These are phyloP conservation scores for Scrobipalpa atriplicella DNA, from an alignment of 2,888 invertebrate species.

Conservation along the genomic window DNA sequence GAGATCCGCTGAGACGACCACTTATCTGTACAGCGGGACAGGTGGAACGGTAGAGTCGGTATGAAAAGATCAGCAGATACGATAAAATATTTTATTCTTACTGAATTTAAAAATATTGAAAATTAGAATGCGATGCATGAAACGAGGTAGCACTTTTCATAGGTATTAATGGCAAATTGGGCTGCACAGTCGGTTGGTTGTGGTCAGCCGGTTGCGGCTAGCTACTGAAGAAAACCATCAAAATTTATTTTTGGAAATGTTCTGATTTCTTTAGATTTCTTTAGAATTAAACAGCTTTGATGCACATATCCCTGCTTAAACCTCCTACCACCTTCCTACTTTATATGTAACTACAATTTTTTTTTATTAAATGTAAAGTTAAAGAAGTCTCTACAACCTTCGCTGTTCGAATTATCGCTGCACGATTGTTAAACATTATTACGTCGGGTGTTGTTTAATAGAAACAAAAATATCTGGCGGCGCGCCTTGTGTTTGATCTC, in stretches of 20 bases:
- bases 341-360: too few species aligned
- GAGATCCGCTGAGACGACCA: slow-evolving; percentile 76
- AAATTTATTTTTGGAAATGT: too few species aligned
- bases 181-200: too few species aligned
- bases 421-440: slow-evolving; percentile 84
- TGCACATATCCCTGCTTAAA: too few species aligned
- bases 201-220: too few species aligned
- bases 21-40: slow-evolving; percentile 73
- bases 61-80: background rate
- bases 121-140: background rate
- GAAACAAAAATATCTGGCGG: slow-evolving; percentile 84
- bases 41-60: slow-evolving; percentile 46
- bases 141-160: too few species aligned
- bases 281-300: too few species aligned
- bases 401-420: slow-evolving; percentile 78
- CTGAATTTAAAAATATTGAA: background rate
- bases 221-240: too few species aligned
- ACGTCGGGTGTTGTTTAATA: slow-evolving; percentile 83
- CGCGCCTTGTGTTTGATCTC: slow-evolving; percentile 83
- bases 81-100: background rate
- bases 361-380: background rate
- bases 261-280: too few species aligned
- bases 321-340: too few species aligned
- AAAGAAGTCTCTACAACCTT: slow-evolving; percentile 48
- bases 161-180: too few species aligned